Percentiles rank a stretch among this genome's conserved stretches.
Conservation (phyloP, 2,113 vertebrate species). For the Acanthochromis polyacanthus region DNA sequence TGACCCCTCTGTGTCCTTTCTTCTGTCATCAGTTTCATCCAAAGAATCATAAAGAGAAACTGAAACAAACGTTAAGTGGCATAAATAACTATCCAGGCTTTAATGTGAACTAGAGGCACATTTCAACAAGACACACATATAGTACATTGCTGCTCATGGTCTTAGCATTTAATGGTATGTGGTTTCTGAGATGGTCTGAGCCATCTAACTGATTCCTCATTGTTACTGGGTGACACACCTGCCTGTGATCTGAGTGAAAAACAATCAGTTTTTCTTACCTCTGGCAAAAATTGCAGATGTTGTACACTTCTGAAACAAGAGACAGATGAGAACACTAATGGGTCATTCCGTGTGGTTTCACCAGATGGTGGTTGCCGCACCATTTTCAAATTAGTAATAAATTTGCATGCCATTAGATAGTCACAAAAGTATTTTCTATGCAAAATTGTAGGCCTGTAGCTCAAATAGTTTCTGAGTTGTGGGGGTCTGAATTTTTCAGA, state of each 20-base stretch:
- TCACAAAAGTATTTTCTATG: too few species aligned
- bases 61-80: constrained; percentile 54
- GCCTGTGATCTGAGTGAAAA: neutral
- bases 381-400: too few species aligned
- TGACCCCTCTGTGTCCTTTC: constrained; percentile 47
- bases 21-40: constrained; percentile 82
- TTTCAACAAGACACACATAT: too few species aligned
- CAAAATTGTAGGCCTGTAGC: too few species aligned
- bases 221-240: neutral
- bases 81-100: neutral
- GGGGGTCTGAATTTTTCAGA: too few species aligned
- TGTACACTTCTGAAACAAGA: constrained; percentile 82
- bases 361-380: too few species aligned
- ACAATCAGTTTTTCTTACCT: constrained; percentile 83
- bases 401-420: too few species aligned
- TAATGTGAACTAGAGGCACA: neutral
- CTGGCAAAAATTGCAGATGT: constrained; percentile 86
- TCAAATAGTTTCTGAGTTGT: too few species aligned
- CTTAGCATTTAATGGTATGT: too few species aligned
- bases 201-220: neutral
- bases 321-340: neutral
- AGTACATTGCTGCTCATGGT: too few species aligned
- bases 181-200: too few species aligned
- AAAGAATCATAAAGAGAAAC: constrained; percentile 90
- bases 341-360: neutral